Evolutionary conservation across 2,797 vertebrate species (phyloP).

Genomic region (Onychomys leucogaster): DNA sequence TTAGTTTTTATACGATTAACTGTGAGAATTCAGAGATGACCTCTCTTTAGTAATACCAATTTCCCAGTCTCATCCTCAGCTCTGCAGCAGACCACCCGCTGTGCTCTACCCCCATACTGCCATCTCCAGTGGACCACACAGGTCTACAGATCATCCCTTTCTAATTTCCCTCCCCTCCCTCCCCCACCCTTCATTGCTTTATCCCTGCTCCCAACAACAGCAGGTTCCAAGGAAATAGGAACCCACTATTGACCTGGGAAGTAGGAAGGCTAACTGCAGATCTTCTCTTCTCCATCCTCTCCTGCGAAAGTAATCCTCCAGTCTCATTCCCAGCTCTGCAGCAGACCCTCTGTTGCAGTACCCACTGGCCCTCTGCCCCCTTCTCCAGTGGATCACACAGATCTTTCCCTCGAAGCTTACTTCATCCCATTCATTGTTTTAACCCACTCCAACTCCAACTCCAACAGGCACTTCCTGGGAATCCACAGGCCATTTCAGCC

Average conservation of each 20-base stretch:
- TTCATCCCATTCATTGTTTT: neutral
- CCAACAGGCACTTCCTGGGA: neutral
- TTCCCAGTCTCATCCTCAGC: neutral
- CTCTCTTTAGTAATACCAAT: constrained; percentile 52
- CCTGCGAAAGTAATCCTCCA: neutral
- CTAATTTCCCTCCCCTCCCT: neutral
- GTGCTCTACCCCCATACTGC: neutral
- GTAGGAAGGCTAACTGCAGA: neutral
- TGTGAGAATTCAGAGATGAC: constrained; percentile 50
- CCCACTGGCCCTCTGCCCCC: no score
- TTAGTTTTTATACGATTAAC: constrained; percentile 52
- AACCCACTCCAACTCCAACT: neutral
- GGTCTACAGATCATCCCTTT: neutral
- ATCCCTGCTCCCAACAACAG: neutral
- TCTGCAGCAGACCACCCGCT: neutral
- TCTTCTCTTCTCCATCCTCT: neutral
- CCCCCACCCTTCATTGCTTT: neutral
- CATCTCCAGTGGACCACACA: neutral
- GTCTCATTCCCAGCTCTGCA: neutral
- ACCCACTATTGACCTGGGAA: neutral
- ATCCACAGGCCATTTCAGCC: neutral
- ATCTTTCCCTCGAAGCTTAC: neutral
- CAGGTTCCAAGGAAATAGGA: neutral
- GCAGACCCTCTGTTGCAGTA: neutral
- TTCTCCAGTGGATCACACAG: neutral